Percentiles rank a stretch among this genome's conserved stretches.
phyloP scores from a whole-genome alignment of 2,797 vertebrate genomes.

The Intellagama lesueurii region DNA sequence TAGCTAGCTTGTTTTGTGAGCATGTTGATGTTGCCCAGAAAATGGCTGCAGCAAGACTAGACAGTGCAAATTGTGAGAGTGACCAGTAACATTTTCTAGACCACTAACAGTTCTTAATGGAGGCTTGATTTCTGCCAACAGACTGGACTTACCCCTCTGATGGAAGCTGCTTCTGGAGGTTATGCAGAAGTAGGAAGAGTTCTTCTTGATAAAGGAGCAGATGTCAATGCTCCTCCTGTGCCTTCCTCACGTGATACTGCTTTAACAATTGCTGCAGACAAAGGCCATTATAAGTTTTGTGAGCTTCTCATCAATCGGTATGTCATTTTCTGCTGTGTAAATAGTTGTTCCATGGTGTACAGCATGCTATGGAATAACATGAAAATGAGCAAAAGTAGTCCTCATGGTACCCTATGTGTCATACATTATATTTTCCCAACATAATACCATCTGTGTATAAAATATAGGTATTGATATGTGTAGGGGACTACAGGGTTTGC shows the following conservation, averaged over 20 bases:
- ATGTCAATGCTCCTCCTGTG: slow-evolving; percentile 97
- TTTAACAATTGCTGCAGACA: slow-evolving; percentile 98
- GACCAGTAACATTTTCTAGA: background rate
- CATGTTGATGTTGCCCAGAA: background rate
- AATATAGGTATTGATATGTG: background rate
- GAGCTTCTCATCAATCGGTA: slow-evolving; percentile 97
- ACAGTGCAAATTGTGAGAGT: background rate
- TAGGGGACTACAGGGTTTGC: background rate
- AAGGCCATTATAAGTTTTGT: slow-evolving; percentile 99
- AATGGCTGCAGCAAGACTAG: background rate
- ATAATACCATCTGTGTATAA: no score
- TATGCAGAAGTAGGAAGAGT: slow-evolving; percentile 98
- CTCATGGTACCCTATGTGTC: background rate
- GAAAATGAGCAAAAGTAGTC: background rate
- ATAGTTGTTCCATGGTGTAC: rapidly evolving
- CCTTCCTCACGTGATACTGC: slow-evolving; percentile 98
- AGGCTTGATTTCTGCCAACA: slow-evolving; percentile 60
- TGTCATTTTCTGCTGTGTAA: slow-evolving; percentile 8
- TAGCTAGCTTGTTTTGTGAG: background rate
- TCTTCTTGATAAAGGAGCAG: slow-evolving; percentile 97
- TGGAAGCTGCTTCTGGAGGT: slow-evolving; percentile 98
- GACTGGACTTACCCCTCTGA: slow-evolving; percentile 98
- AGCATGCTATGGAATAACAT: background rate
- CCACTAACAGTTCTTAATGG: background rate
- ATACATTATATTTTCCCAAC: background rate